Conservation (phyloP, 2,797 vertebrate species). For the Poecilia velifera region DNA sequence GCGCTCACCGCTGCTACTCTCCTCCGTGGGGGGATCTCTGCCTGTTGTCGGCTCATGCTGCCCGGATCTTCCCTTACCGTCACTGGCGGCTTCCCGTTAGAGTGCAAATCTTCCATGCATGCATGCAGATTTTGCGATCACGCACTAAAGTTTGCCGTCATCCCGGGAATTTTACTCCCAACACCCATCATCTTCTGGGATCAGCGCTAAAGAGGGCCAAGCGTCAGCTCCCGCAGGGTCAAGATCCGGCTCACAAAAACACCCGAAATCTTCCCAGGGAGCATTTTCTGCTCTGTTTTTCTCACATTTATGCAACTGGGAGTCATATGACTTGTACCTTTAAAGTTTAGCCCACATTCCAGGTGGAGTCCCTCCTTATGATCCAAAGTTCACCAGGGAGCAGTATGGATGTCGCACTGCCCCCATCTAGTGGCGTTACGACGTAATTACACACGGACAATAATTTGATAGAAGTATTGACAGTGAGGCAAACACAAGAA, state of each 20-base stretch:
- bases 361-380: constrained; percentile 47
- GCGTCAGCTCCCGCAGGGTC: not conserved
- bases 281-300: not conserved
- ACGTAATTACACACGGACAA: not conserved
- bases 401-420: constrained; percentile 12
- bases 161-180: not conserved
- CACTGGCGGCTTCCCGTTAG: not conserved
- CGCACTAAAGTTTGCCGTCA: not conserved
- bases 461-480: not conserved
- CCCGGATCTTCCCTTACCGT: constrained; percentile 19
- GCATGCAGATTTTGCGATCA: not conserved
- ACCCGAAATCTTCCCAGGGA: not conserved
- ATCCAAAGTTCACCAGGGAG: constrained; percentile 36
- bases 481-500: not conserved
- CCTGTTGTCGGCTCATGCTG: not conserved
- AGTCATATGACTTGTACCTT: constrained; percentile 74
- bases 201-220: not conserved
- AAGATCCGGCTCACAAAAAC: not conserved
- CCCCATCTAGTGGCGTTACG: constrained; percentile 61
- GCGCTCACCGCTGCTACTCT: constrained; percentile 60
- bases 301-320: constrained; percentile 13
- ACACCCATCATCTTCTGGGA: not conserved
- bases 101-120: not conserved
- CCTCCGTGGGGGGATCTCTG: constrained; percentile 18
- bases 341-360: constrained; percentile 63